Percentiles rank a stretch among this genome's conserved stretches.
These are phyloP conservation scores for Limnephilus lunatus DNA, from an alignment of 2,888 invertebrate species.

Conservation along the genomic window DNA sequence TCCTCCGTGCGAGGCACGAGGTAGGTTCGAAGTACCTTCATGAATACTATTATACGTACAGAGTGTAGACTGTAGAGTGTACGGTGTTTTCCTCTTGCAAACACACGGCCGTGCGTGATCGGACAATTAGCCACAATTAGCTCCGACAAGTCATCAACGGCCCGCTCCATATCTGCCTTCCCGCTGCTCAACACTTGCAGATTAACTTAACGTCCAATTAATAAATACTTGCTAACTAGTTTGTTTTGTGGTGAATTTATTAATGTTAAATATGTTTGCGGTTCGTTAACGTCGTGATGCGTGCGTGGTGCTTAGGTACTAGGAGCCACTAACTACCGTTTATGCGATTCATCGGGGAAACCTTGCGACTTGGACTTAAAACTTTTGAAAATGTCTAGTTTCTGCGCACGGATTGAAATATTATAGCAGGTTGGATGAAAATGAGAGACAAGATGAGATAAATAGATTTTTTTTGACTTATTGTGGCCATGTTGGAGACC, in stretches of 20 bases:
- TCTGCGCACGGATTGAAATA: not conserved
- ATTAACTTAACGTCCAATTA: conserved; percentile 55
- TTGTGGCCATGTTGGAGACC: not conserved
- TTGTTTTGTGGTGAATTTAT: conserved; percentile 38
- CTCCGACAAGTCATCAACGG: conserved; percentile 52
- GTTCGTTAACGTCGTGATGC: conserved; percentile 29
- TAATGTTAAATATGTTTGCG: conserved; percentile 41
- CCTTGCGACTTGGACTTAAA: not conserved
- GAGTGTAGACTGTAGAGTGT: not conserved
- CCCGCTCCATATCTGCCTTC: conserved; percentile 31
- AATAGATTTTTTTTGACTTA: not conserved
- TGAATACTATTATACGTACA: not conserved
- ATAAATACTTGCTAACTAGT: conserved; percentile 54
- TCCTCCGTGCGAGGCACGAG: not conserved
- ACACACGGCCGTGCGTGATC: conserved; percentile 57
- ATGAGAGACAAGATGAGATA: not conserved
- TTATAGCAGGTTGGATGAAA: not conserved
- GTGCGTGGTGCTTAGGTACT: not conserved
- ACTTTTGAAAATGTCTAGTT: not conserved
- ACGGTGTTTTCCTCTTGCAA: conserved; percentile 30
- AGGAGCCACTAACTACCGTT: not conserved
- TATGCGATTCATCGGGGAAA: not conserved
- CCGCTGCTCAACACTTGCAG: conserved; percentile 51
- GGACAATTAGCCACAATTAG: conserved; percentile 52
- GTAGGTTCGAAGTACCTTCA: not conserved